Evolutionary conservation across 2,113 vertebrate genomes (phyloP), one percentile per base, ranked within the genome.

Genomic region (Fukomys damarensis): DNA sequence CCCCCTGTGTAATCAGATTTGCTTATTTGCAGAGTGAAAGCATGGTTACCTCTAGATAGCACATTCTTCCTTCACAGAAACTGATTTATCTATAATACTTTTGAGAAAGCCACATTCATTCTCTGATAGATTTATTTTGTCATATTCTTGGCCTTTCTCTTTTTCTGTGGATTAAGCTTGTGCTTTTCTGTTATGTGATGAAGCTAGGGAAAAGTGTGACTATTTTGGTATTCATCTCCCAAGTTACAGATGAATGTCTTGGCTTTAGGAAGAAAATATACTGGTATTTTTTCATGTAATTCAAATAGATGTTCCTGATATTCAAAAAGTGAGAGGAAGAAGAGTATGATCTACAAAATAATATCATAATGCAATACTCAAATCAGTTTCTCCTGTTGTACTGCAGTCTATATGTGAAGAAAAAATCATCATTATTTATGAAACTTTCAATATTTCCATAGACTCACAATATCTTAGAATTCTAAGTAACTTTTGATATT

Each of bases 61-160:
- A 19, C 84, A 86, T 49, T 83, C 59, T 79, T 90, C 28, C 59
- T 80, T 92, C 76, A 84, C 32, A 96, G 68, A 93, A 86, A 65
- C 59, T 88, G 6, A 77, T 87, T 61, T 58, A 35, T 96, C 61
- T 13, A 66, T 63, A 43, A 43, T 70, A 41, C 58, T 77, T 61
- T 87, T 93, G 43, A 81, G 65, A 76, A 95, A 95, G 54, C 49
- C n/a, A 76, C 63, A 81, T 76, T 93, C 41, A 58, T 94, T 92
- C 38, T 58, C 22, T 81, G 35, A 61, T 58, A 86, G 24, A 61
- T 80, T 35, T 93, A 32, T 86, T 97, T 91, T 84, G 32, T 92
- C 14, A 86, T 80, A 70, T 59, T 58, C 6, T 85, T 93, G 24
- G 59, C 46, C 54, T 77, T 76, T 85, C 5, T 93, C 59, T 94